Conservation (phyloP, 2,113 vertebrate species). For the Cichladusa arquata region DNA sequence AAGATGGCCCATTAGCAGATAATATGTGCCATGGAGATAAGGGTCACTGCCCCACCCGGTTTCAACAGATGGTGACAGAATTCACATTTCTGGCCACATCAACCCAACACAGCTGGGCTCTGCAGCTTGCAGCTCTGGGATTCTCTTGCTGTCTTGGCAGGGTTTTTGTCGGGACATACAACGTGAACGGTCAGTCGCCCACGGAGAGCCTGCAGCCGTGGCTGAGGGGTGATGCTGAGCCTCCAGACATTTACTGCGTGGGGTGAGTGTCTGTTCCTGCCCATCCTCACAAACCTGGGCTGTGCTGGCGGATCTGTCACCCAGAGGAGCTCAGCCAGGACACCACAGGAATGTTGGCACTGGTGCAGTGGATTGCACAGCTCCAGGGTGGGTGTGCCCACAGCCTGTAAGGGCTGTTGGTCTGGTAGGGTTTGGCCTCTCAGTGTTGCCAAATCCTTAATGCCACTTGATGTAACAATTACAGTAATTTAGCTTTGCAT, state of each 20-base stretch:
- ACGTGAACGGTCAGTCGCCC: slow-evolving; percentile 92
- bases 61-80: no score
- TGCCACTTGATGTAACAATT: background rate
- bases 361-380: background rate
- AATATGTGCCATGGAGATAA: no score
- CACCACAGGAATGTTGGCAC: background rate
- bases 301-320: background rate
- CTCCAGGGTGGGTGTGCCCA: background rate
- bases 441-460: background rate
- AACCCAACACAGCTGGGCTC: background rate
- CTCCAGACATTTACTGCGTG: slow-evolving; percentile 93
- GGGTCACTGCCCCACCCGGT: no score
- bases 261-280: slow-evolving; percentile 77
- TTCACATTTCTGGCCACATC: no score
- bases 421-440: background rate
- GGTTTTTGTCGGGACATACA: slow-evolving; percentile 94
- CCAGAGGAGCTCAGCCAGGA: background rate
- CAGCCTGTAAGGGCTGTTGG: background rate
- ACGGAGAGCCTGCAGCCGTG: slow-evolving; percentile 87
- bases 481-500: background rate
- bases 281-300: background rate
- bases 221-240: slow-evolving; percentile 77
- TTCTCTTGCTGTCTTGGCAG: slow-evolving; percentile 60
- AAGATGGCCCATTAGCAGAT: no score
- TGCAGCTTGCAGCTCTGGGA: background rate